These are phyloP conservation scores for Cinclus mexicanus DNA, from an alignment of 2,113 vertebrate genomes.

Conservation along the genomic window DNA sequence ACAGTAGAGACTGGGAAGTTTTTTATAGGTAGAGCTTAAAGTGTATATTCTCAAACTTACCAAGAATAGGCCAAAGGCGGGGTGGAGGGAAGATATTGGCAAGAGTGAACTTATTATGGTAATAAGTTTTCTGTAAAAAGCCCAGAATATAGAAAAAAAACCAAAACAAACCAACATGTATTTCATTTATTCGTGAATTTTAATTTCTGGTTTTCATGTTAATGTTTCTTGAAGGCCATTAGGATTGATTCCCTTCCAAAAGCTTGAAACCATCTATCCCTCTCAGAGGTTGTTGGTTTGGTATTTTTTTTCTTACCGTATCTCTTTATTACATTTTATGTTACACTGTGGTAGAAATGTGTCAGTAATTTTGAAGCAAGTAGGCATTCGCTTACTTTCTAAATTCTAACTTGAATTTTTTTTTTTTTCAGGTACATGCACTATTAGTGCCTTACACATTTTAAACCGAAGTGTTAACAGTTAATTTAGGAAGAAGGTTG, in stretches of 20 bases:
- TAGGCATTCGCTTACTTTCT: neutral
- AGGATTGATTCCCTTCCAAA: neutral
- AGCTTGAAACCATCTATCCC: accelerated
- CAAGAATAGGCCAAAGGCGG: neutral
- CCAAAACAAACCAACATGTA: no score
- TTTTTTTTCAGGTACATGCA: neutral
- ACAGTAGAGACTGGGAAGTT: neutral
- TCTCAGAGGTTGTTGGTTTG: neutral
- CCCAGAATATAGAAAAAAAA: neutral
- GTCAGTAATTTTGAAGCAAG: neutral
- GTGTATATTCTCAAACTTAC: neutral
- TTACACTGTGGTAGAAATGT: neutral
- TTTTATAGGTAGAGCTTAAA: neutral
- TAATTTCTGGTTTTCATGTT: neutral
- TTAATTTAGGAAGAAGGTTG: neutral
- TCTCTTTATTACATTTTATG: neutral
- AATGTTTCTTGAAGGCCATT: neutral
- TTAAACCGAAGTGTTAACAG: neutral
- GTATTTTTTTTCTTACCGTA: neutral
- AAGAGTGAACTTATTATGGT: neutral
- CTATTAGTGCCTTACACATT: neutral
- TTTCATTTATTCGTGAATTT: neutral
- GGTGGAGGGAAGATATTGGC: neutral
- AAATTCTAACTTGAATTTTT: neutral
- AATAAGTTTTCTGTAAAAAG: neutral